Evolutionary conservation across 2,797 vertebrate species (phyloP).

Genomic region (Thaleichthys pacificus): DNA sequence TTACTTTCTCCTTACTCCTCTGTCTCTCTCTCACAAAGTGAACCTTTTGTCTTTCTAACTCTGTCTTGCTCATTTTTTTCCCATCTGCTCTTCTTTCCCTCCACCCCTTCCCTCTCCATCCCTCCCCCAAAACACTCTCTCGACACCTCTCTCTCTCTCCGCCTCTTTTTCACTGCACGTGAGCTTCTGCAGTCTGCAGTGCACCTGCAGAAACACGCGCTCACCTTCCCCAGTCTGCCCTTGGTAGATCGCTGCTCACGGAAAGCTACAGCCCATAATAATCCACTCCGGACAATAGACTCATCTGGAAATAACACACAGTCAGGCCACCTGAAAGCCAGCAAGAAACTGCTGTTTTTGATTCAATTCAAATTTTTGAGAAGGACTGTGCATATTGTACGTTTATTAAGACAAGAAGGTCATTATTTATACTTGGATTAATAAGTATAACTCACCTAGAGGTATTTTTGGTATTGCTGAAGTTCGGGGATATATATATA

Average conservation of each 20-base stretch:
- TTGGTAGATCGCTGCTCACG: not conserved
- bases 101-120: not conserved
- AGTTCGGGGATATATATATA: too few species aligned
- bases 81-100: not conserved
- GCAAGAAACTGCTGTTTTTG: not conserved
- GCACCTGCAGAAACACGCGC: not conserved
- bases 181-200: not conserved
- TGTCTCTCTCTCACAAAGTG: not conserved
- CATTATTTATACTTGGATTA: too few species aligned
- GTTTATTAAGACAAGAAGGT: too few species aligned
- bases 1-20: not conserved
- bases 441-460: too few species aligned
- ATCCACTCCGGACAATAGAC: not conserved
- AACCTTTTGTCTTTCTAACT: not conserved
- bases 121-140: not conserved
- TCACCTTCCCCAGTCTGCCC: constrained; percentile 1
- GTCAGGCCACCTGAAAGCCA: not conserved
- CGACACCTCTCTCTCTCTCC: too few species aligned
- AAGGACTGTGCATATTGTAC: too few species aligned
- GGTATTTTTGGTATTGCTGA: too few species aligned
- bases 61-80: not conserved
- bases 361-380: too few species aligned
- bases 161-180: not conserved
- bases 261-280: not conserved
- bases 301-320: not conserved